A percentile compares a stretch with the other conserved stretches of the same genome.
These are phyloP conservation scores for Nilaparvata lugens DNA, from an alignment of 1,140 invertebrate genomes.

Conservation along the genomic window DNA sequence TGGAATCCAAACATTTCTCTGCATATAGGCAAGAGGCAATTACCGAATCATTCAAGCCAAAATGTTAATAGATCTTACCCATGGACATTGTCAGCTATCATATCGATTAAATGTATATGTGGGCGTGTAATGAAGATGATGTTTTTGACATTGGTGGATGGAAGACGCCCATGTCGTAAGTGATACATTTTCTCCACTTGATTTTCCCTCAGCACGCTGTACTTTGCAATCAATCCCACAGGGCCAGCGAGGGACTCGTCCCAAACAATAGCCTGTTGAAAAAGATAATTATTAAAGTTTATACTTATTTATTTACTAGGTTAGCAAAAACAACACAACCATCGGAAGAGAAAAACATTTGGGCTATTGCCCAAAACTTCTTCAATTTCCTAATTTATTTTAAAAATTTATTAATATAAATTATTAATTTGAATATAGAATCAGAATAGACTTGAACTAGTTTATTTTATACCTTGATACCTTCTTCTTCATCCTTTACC, in stretches of 20 bases:
- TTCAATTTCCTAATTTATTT: no score
- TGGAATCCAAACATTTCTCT: no score
- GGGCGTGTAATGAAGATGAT: conserved; percentile 85
- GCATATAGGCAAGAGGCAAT: no score
- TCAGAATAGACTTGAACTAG: not conserved
- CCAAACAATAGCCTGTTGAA: conserved; percentile 76
- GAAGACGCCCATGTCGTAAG: conserved; percentile 54
- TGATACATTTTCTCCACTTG: conserved; percentile 71
- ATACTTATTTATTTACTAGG: no score
- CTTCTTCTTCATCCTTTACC: no score
- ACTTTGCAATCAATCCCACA: conserved; percentile 76
- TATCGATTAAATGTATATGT: conserved; percentile 71
- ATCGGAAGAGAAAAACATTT: no score
- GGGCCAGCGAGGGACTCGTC: conserved; percentile 82
- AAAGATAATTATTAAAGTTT: conserved; percentile 11
- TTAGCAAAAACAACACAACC: no score
- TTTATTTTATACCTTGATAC: not conserved
- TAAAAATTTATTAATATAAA: not conserved
- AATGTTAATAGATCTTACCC: conserved; percentile 40
- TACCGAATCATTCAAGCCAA: no score
- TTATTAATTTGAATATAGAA: not conserved
- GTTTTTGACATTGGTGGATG: conserved; percentile 58
- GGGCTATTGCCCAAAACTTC: no score
- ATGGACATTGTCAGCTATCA: conserved; percentile 73
- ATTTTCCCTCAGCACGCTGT: conserved; percentile 67